Evolutionary conservation across 2,888 invertebrate species (phyloP).

Genomic region (Drosophila greeni): DNA sequence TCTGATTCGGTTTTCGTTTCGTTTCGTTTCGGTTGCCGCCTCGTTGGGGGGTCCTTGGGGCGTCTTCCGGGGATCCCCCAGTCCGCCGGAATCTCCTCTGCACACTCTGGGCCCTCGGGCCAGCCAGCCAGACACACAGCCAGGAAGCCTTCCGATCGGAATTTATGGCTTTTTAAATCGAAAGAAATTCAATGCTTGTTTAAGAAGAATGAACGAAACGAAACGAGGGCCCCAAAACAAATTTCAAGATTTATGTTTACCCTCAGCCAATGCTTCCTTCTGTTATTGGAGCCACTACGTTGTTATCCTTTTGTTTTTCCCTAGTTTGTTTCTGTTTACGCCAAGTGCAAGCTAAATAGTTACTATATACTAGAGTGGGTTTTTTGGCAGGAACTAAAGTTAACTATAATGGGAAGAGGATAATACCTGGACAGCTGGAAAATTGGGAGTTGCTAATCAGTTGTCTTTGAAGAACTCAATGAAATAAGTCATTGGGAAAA

Average conservation of each 20-base stretch:
- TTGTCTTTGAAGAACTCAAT: background rate
- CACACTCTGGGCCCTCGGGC: constrained; percentile 18
- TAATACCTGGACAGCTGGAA: background rate
- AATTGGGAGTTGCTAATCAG: background rate
- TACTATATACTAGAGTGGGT: background rate
- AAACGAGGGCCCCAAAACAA: constrained; percentile 32
- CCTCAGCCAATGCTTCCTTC: constrained; percentile 43
- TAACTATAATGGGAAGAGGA: background rate
- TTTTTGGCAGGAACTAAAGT: background rate
- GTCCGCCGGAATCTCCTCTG: background rate
- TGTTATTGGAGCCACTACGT: background rate
- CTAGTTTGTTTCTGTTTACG: constrained; percentile 7
- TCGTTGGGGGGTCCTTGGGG: background rate
- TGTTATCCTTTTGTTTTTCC: background rate
- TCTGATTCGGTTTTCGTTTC: constrained; percentile 27
- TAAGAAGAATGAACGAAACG: constrained; percentile 48
- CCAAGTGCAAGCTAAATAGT: constrained; percentile 4
- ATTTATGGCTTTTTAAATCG: constrained; percentile 69
- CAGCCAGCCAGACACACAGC: constrained; percentile 26
- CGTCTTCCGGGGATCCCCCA: constrained; percentile 4
- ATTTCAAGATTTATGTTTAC: constrained; percentile 57
- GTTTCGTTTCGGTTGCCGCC: background rate
- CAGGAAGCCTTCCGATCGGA: constrained; percentile 37
- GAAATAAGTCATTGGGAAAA: background rate
- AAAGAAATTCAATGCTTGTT: constrained; percentile 66